Evolutionary conservation across 2,888 invertebrate species (phyloP).

Genomic region (Scrobipalpa costella): DNA sequence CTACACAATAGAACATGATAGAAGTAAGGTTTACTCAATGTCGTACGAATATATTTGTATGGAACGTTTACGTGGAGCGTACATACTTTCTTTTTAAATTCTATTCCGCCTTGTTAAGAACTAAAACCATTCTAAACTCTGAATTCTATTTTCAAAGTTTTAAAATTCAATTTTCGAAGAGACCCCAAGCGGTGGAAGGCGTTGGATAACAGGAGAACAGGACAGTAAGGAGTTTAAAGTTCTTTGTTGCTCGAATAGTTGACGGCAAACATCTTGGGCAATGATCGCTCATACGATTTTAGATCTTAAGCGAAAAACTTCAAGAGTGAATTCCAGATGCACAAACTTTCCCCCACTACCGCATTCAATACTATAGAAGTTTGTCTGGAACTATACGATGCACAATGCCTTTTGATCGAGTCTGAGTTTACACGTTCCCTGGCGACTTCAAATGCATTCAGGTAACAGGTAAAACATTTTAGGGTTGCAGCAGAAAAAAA

Average conservation of each 20-base stretch:
- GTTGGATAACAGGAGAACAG: conserved; percentile 22
- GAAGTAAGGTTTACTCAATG: background rate
- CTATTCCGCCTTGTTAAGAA: background rate
- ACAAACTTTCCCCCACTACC: too few species aligned
- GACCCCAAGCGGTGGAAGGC: conserved; percentile 5
- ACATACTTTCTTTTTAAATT: background rate
- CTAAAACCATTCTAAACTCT: conserved; percentile 11
- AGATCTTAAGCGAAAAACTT: too few species aligned
- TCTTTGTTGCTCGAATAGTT: conserved; percentile 9
- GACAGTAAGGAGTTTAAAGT: conserved; percentile 16
- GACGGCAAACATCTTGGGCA: too few species aligned
- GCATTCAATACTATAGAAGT: too few species aligned
- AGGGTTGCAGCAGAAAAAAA: conserved; percentile 8
- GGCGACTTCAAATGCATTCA: background rate
- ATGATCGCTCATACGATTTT: too few species aligned
- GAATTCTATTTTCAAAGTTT: conserved; percentile 15
- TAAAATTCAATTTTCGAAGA: conserved; percentile 13
- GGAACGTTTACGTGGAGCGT: background rate
- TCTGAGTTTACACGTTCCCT: conserved; percentile 20
- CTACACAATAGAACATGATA: background rate
- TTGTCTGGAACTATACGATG: conserved; percentile 17
- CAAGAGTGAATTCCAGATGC: too few species aligned
- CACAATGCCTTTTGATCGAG: conserved; percentile 36
- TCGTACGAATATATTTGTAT: background rate
- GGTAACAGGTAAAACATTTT: conserved; percentile 17